phyloP scores from a whole-genome alignment of 2,113 vertebrate genomes.

The Romanogobio albipinnatus region DNA sequence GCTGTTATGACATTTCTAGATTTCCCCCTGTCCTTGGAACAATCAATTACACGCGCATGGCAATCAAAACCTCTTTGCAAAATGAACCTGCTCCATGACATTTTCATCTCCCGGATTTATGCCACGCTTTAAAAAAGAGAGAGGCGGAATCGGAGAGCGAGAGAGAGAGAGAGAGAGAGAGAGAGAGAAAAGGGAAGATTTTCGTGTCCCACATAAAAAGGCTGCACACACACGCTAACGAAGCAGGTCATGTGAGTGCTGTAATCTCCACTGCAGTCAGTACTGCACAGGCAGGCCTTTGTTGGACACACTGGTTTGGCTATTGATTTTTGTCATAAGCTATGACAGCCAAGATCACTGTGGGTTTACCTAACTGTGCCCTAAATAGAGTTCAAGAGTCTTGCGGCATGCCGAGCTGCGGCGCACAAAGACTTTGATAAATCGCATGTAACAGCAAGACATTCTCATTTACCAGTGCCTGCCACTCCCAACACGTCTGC shows the following conservation, averaged over 20 bases:
- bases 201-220: conserved; percentile 51
- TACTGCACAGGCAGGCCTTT: conserved; percentile 23
- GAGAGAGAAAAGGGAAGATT: conserved; percentile 48
- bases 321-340: conserved; percentile 56
- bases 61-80: conserved; percentile 86
- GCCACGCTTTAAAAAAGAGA: conserved; percentile 63
- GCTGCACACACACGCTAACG: conserved; percentile 54
- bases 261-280: conserved; percentile 51
- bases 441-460: conserved; percentile 40
- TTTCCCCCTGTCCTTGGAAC: conserved; percentile 85
- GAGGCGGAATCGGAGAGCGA: conserved; percentile 27
- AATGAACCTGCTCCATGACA: conserved; percentile 84
- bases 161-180: not conserved
- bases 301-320: conserved; percentile 51
- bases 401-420: conserved; percentile 29
- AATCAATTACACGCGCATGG: conserved; percentile 83
- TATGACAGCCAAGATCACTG: conserved; percentile 54
- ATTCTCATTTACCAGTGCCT: conserved; percentile 46
- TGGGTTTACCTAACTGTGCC: conserved; percentile 54
- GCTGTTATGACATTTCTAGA: conserved; percentile 86
- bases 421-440: conserved; percentile 53
- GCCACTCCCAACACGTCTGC: conserved; percentile 35
- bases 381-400: conserved; percentile 58
- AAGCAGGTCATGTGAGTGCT: conserved; percentile 64
- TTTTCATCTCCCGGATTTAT: conserved; percentile 85